Evolutionary conservation across 2,888 invertebrate genomes (phyloP), one percentile per base, ranked within the genome.

Genomic region (Dryomyza anilis): DNA sequence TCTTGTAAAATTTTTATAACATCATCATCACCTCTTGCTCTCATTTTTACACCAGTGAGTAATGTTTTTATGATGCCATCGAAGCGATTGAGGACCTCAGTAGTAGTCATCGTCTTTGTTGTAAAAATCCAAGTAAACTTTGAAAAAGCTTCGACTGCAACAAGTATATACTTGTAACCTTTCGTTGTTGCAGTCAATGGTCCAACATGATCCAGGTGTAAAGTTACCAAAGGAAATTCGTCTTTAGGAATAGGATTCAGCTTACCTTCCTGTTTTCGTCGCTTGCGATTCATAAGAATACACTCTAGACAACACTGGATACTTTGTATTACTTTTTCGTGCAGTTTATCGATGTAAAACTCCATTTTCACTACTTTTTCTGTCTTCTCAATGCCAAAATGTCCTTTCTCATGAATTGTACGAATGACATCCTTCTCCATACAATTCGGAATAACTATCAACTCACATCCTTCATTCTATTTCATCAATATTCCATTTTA

Each of bases 241-340:
- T 58, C 64, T 61, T 65, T 67, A 3, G 52, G 52, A 7, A 65
- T 57, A 14, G 58, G 59, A 25, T 65, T 58, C 10, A 67, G 46
- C 23, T 29, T 50, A 12, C 63, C 65, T 29, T 63, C 63, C 12
- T 63, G 12, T 14, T 50, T 62, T 23, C 63, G 56, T n/a, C 3
- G 23, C 25, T 63, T 68, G 23, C 12, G 19, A n/a, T 65, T 59
- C 7, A 58, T 55, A 8, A 66, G 19, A 4, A 65, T 66, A 14
- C 62, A 67, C 30, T 33, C 39, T 2, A 65, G 19, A 52, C 12
- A 6, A 19, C 46, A 46, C 10, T 36, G 36, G 2, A 36, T 6
- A n/a, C 36, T 25, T 23, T 23, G 5, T 50, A 12, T 3, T 6
- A 19, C 3, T 23, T 50, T 50, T 8, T 50, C 50, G 4, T 50